phyloP scores from a whole-genome alignment of 1,140 invertebrate genomes.

The Leptinotarsa undecemlineata region DNA sequence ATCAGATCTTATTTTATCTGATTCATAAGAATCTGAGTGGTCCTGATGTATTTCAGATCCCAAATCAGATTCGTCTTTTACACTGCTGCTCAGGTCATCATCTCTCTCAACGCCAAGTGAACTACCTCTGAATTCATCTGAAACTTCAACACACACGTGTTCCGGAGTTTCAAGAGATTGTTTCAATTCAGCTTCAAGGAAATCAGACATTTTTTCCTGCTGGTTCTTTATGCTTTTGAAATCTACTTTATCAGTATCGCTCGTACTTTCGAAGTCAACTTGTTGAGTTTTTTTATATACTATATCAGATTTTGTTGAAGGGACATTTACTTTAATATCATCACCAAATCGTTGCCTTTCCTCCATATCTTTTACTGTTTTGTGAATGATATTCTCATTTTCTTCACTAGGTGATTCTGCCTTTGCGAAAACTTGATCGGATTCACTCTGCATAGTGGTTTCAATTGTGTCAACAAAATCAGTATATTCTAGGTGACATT shows the following conservation, averaged over 20 bases:
- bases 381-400: no score
- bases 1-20: constrained; percentile 49
- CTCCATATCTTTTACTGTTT: no score
- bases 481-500: no score
- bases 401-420: no score
- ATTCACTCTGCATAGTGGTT: no score
- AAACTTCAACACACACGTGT: not conserved
- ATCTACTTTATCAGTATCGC: not conserved
- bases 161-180: not conserved
- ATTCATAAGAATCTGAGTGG: constrained; percentile 50
- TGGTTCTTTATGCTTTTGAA: constrained; percentile 10
- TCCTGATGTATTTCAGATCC: constrained; percentile 53
- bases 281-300: not conserved
- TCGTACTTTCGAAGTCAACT: not conserved
- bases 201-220: constrained; percentile 7
- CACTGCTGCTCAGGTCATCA: constrained; percentile 47
- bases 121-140: not conserved
- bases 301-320: not conserved
- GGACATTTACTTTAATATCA: no score
- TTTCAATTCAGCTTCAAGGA: constrained; percentile 13
- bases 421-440: no score
- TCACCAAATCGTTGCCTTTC: no score
- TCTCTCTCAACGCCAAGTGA: constrained; percentile 50
- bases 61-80: constrained; percentile 51
- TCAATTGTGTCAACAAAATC: no score